phyloP scores from a whole-genome alignment of 2,113 vertebrate genomes.

The Oreocharis arfaki region DNA sequence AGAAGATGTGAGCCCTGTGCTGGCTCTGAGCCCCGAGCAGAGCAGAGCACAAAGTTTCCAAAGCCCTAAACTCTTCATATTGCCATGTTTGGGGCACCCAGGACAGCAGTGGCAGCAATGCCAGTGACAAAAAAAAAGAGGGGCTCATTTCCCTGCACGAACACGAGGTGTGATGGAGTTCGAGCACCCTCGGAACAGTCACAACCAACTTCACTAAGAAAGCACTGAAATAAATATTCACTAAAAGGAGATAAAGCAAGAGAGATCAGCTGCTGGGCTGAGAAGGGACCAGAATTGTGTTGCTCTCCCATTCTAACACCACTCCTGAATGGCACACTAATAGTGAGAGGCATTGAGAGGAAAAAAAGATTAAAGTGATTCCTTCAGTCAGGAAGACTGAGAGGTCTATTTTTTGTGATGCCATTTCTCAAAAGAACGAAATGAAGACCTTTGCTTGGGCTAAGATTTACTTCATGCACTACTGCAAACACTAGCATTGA shows the following conservation, averaged over 20 bases:
- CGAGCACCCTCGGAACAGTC: background rate
- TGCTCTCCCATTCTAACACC: background rate
- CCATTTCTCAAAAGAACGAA: fast-evolving
- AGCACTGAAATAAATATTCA: background rate
- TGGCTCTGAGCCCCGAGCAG: background rate
- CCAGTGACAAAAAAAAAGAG: background rate
- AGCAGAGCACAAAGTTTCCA: background rate
- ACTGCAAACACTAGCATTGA: background rate
- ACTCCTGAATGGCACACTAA: background rate
- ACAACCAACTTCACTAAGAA: background rate
- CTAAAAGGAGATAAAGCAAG: background rate
- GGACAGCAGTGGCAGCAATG: background rate
- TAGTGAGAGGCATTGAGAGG: background rate
- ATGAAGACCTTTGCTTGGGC: background rate
- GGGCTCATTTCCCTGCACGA: background rate
- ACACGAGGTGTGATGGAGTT: background rate
- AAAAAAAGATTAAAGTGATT: background rate
- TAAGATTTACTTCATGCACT: background rate
- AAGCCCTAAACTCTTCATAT: background rate
- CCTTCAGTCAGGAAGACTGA: background rate
- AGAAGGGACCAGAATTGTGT: background rate
- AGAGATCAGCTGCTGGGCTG: background rate
- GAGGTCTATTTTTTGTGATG: background rate
- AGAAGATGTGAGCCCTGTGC: background rate
- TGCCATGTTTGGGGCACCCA: background rate